phyloP scores from a whole-genome alignment of 1,140 invertebrate genomes.

The Dendrolimus kikuchii region DNA sequence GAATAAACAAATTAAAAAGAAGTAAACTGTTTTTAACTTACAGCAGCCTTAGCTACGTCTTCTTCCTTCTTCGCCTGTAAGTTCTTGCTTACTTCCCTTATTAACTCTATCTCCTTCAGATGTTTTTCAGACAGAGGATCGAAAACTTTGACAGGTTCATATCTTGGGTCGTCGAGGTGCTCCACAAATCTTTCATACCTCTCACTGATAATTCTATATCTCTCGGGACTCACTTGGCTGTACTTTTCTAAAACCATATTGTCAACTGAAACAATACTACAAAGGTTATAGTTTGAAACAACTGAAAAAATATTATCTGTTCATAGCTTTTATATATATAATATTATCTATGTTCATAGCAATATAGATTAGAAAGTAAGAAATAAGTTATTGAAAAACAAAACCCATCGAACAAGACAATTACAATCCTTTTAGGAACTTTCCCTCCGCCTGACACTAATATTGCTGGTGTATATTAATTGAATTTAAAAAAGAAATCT shows the following conservation, averaged over 20 bases:
- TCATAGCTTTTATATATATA: no score
- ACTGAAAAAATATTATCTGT: no score
- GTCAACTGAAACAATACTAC: constrained; percentile 2
- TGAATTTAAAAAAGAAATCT: no score
- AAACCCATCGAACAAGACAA: no score
- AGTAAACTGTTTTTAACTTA: constrained; percentile 8
- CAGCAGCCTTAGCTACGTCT: constrained; percentile 32
- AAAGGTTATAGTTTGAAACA: no score
- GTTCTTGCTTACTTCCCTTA: constrained; percentile 35
- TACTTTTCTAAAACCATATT: constrained; percentile 19
- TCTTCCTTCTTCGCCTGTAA: constrained; percentile 45
- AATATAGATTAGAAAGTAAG: no score
- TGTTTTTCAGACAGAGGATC: constrained; percentile 19
- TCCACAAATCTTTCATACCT: constrained; percentile 21
- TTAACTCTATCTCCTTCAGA: constrained; percentile 30
- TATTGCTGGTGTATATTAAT: no score
- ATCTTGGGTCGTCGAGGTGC: constrained; percentile 6
- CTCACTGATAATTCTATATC: constrained; percentile 9
- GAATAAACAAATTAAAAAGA: no score
- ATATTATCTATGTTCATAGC: no score
- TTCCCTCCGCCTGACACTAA: no score
- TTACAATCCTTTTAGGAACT: no score
- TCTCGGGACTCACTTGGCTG: constrained; percentile 12
- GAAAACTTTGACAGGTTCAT: constrained; percentile 26
- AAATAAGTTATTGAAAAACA: no score